Evolutionary conservation across 2,113 vertebrate genomes (phyloP), one percentile per base, ranked within the genome.

Genomic region (Erythrocercus mccallii): DNA sequence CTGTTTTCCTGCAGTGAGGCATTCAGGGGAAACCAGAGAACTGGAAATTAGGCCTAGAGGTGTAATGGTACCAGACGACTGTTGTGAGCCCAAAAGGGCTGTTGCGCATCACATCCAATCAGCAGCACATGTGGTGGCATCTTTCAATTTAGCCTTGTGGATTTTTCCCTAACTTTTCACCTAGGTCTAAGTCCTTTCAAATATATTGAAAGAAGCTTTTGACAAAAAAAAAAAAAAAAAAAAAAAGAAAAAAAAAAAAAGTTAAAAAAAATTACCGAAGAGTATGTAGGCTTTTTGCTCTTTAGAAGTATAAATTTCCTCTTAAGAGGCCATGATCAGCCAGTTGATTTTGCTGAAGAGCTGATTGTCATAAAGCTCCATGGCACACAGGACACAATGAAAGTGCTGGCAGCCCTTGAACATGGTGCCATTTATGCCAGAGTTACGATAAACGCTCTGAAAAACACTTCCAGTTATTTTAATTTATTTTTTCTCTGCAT

Each of bases 381-480:
- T 31, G 76, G 64, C 68, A 62, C 21, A 15, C 45, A 68, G 61
- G 65, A 66, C 38, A 60, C 42, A 71, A 44, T 24, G 37, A 37
- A 89, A 91, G 53, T 51, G 56, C 38, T 92, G 84, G 65, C 60
- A 80, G 71, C 37, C 38, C 2, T 1, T 19, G 50, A 68, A 37
- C 7, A 6, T 9, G 38, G 33, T 44, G 60, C 60, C 16, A 8
- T 69, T 94, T 88, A 27, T 51, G 71, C 42, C 79, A 77, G 45
- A 65, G 60, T 91, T 95, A 93, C 8, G 2, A 92, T 90, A 95
- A 95, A 90, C 60, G 81, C 88, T 78, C 50, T 70, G 73, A 61
- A 86, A 83, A 60, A 64, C 85, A 61, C 30, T 70, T 76, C 80
- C 89, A 88, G 86, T 96, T 95, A 79, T 86, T 91, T 92, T 76